Percentiles rank a stretch among this genome's conserved stretches.
These are phyloP conservation scores for Tachypleus tridentatus DNA, from an alignment of 1,140 invertebrate species.

Conservation along the genomic window DNA sequence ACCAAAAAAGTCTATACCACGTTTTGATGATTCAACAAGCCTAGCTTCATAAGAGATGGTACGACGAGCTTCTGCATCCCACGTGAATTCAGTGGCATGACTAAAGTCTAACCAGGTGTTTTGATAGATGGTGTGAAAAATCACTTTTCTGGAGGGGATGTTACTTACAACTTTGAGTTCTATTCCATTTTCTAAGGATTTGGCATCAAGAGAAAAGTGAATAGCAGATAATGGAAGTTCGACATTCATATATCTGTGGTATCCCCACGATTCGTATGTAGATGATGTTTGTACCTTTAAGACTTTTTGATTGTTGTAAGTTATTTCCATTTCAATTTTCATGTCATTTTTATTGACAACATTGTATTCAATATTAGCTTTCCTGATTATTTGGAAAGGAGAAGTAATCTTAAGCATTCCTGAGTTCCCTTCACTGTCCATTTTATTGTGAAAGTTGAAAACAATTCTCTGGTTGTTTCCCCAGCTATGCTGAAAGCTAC, in stretches of 20 bases:
- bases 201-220: slow-evolving; percentile 3
- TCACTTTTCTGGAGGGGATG: slow-evolving; percentile 5
- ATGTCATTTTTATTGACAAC: background rate
- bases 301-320: background rate
- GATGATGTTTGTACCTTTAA: background rate
- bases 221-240: too few species aligned
- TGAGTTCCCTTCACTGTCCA: too few species aligned
- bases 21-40: slow-evolving; percentile 8
- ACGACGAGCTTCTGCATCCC: slow-evolving; percentile 8
- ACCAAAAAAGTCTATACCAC: slow-evolving; percentile 6
- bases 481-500: background rate
- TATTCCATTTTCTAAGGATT: slow-evolving; percentile 1
- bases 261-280: background rate
- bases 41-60: slow-evolving; percentile 16
- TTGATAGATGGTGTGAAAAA: slow-evolving; percentile 9
- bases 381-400: background rate
- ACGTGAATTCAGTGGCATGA: slow-evolving; percentile 14
- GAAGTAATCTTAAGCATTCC: background rate
- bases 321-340: background rate
- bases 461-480: background rate
- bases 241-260: too few species aligned
- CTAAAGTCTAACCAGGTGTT: slow-evolving; percentile 2
- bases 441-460: background rate
- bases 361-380: background rate
- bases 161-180: slow-evolving; percentile 10